Conservation (phyloP, 1,140 invertebrate genomes). For the Drosophila pectinifera region DNA sequence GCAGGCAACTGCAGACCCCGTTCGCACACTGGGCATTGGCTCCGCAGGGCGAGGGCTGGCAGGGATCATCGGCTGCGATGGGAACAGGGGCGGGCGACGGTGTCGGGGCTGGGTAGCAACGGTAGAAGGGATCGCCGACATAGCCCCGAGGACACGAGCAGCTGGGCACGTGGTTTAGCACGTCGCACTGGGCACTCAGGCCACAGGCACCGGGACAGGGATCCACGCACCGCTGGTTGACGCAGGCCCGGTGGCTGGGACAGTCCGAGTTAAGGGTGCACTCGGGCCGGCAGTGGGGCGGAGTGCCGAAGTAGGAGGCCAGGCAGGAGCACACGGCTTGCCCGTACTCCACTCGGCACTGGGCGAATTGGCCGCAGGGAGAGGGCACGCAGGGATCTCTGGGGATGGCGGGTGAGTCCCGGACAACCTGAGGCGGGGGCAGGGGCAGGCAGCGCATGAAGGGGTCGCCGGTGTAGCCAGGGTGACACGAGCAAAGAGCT, state of each 20-base stretch:
- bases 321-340: conserved; percentile 89
- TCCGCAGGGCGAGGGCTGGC: conserved; percentile 91
- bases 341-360: conserved; percentile 85
- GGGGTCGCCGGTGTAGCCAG: conserved; percentile 91
- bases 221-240: conserved; percentile 92
- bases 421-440: conserved; percentile 84
- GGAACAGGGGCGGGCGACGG: conserved; percentile 86
- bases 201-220: conserved; percentile 93
- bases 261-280: conserved; percentile 91
- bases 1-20: conserved; percentile 85
- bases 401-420: conserved; percentile 86
- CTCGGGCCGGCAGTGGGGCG: conserved; percentile 91
- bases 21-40: conserved; percentile 90
- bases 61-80: conserved; percentile 89
- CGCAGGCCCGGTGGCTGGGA: conserved; percentile 89
- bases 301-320: conserved; percentile 89
- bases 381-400: conserved; percentile 89
- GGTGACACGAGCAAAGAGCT: conserved; percentile 91
- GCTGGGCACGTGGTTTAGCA: conserved; percentile 90
- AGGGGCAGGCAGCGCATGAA: conserved; percentile 89
- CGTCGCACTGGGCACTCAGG: conserved; percentile 90
- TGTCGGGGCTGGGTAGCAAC: conserved; percentile 85
- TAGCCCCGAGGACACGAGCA: conserved; percentile 90
- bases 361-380: conserved; percentile 90
- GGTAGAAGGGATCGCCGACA: conserved; percentile 87